These are phyloP conservation scores for Agriopis marginaria DNA, from an alignment of 2,888 invertebrate genomes.

Conservation along the genomic window DNA sequence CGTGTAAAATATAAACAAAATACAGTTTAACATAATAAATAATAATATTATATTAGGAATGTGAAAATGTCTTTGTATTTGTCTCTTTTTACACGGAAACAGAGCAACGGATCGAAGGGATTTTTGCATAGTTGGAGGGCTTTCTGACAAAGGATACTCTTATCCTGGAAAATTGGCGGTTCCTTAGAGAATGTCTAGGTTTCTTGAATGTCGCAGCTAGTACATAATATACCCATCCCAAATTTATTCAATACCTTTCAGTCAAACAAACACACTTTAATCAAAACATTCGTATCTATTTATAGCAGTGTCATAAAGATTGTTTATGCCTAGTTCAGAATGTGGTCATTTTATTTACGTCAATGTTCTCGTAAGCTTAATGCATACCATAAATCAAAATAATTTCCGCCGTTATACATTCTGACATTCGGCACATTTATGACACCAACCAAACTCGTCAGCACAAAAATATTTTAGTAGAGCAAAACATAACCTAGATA, in stretches of 20 bases:
- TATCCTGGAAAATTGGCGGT: too few relatives aligned
- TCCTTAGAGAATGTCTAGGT: too few relatives aligned
- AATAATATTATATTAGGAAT: too few relatives aligned
- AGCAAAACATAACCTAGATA: constrained; percentile 35
- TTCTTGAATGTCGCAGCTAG: too few relatives aligned
- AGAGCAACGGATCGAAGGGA: too few relatives aligned
- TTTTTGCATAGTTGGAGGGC: too few relatives aligned
- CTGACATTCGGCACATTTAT: constrained; percentile 23
- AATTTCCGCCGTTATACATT: constrained; percentile 22
- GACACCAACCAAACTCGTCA: constrained; percentile 15
- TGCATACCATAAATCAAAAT: constrained; percentile 31
- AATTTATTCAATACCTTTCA: neutral
- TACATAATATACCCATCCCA: too few relatives aligned
- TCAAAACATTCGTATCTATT: neutral
- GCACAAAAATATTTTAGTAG: constrained; percentile 28
- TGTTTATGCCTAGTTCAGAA: neutral
- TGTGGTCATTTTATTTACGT: constrained; percentile 11
- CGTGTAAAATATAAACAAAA: too few relatives aligned
- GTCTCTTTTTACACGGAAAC: too few relatives aligned
- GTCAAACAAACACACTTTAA: neutral
- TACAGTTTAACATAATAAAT: too few relatives aligned
- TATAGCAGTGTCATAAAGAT: neutral
- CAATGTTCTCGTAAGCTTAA: constrained; percentile 18
- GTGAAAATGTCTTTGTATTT: too few relatives aligned
- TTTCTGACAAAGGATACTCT: too few relatives aligned